Conservation (phyloP, 2,888 invertebrate species). For the Busseola fusca region DNA sequence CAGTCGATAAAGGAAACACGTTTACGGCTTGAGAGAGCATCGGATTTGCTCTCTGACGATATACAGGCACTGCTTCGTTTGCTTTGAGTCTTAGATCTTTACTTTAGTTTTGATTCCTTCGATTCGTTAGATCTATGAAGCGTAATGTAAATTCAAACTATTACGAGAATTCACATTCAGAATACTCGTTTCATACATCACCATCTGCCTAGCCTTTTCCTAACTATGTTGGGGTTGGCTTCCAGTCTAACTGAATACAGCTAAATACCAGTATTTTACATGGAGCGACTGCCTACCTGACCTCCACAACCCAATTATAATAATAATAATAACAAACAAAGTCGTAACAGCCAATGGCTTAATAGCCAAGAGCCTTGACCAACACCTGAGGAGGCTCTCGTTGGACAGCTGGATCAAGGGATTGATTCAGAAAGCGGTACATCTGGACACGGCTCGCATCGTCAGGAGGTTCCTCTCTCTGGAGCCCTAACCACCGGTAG, state of each 20-base stretch:
- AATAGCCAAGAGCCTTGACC: too few species aligned
- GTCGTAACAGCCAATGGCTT: too few species aligned
- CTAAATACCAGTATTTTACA: background rate
- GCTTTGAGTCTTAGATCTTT: background rate
- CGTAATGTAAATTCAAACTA: background rate
- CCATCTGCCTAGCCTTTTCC: too few species aligned
- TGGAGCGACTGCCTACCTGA: background rate
- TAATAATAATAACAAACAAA: too few species aligned
- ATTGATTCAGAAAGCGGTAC: too few species aligned
- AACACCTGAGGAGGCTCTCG: too few species aligned
- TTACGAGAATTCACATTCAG: too few species aligned
- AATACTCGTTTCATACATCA: too few species aligned
- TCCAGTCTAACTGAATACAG: background rate
- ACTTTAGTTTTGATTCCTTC: background rate
- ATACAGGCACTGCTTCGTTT: slow-evolving; percentile 2
- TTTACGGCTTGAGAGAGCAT: slow-evolving; percentile 13
- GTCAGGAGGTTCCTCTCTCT: too few species aligned
- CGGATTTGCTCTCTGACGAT: background rate
- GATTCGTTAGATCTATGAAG: background rate
- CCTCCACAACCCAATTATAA: background rate
- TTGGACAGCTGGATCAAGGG: too few species aligned
- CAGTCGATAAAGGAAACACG: slow-evolving; percentile 20
- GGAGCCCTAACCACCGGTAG: too few species aligned
- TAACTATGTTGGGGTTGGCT: background rate
- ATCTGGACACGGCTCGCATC: too few species aligned